Evolutionary conservation across 2,797 vertebrate species (phyloP).

Genomic region (Rhinophrynus dorsalis): DNA sequence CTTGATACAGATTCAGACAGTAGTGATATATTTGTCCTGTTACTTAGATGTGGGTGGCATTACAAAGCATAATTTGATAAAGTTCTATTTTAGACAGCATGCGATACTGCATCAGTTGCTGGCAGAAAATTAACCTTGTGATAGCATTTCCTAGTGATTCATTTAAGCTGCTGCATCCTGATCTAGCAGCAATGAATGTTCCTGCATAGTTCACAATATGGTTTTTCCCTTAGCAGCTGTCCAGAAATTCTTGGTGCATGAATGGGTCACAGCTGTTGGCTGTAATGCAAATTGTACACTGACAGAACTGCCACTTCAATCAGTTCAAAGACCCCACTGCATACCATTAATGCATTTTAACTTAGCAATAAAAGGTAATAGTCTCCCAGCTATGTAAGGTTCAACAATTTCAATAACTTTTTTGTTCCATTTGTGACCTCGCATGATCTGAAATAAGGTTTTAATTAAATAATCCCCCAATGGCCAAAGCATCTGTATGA

Average conservation of each 20-base stretch:
- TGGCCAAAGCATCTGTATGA: background rate
- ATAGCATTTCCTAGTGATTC: conserved; percentile 28
- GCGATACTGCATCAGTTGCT: background rate
- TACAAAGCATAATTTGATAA: background rate
- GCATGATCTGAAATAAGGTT: background rate
- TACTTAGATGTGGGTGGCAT: background rate
- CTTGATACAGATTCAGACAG: too few relatives aligned
- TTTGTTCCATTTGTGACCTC: background rate
- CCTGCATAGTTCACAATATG: conserved; percentile 17
- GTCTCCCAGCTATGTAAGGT: background rate
- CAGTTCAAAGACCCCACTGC: conserved; percentile 10
- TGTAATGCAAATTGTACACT: conserved; percentile 26
- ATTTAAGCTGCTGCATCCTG: conserved; percentile 8
- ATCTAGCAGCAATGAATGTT: conserved; percentile 7
- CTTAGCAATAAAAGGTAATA: conserved; percentile 5
- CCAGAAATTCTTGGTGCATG: conserved; percentile 35
- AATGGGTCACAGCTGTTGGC: conserved; percentile 38
- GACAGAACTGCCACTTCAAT: conserved; percentile 24
- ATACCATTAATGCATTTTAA: conserved; percentile 15
- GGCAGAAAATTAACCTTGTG: conserved; percentile 3
- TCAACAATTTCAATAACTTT: conserved; percentile 10
- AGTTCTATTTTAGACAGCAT: conserved; percentile 3
- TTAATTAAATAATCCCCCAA: background rate
- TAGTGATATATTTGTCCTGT: too few relatives aligned
- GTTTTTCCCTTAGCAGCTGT: conserved; percentile 33